Evolutionary conservation across 2,888 invertebrate genomes (phyloP).

Genomic region (Oscheius onirici): DNA sequence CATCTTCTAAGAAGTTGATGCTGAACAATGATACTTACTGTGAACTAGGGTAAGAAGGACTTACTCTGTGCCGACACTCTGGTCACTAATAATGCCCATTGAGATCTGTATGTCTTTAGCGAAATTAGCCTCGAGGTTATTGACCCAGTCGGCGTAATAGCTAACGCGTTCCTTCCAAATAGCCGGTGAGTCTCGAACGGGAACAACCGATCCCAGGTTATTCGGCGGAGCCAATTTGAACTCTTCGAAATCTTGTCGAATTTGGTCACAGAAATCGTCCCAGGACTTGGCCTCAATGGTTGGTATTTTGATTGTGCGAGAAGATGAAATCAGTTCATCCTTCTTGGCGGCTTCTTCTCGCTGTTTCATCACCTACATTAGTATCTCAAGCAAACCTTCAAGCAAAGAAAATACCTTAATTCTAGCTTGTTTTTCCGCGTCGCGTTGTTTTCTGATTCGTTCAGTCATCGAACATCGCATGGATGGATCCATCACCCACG

Average conservation of each 20-base stretch:
- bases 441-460: constrained; percentile 38
- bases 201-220: constrained; percentile 24
- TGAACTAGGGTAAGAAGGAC: not conserved
- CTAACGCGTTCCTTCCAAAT: constrained; percentile 42
- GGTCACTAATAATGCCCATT: constrained; percentile 14
- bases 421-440: constrained; percentile 42
- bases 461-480: constrained; percentile 46
- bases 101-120: constrained; percentile 11
- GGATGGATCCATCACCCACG: constrained; percentile 48
- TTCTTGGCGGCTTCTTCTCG: not conserved
- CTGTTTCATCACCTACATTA: constrained; percentile 11
- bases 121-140: constrained; percentile 28
- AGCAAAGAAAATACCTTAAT: constrained; percentile 43
- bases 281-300: constrained; percentile 7
- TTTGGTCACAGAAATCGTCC: not conserved
- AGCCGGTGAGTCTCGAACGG: constrained; percentile 32
- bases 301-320: not conserved
- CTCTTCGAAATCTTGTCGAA: not conserved
- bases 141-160: constrained; percentile 34
- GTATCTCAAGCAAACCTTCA: not conserved
- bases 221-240: not conserved
- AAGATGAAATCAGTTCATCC: constrained; percentile 7
- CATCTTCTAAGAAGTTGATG: not conserved
- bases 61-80: constrained; percentile 18
- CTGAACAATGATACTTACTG: not conserved